A percentile compares a stretch with the other conserved stretches of the same genome.
These are phyloP conservation scores for Panagrolaimus sp. DNA, from an alignment of 1,140 invertebrate genomes.

Conservation along the genomic window DNA sequence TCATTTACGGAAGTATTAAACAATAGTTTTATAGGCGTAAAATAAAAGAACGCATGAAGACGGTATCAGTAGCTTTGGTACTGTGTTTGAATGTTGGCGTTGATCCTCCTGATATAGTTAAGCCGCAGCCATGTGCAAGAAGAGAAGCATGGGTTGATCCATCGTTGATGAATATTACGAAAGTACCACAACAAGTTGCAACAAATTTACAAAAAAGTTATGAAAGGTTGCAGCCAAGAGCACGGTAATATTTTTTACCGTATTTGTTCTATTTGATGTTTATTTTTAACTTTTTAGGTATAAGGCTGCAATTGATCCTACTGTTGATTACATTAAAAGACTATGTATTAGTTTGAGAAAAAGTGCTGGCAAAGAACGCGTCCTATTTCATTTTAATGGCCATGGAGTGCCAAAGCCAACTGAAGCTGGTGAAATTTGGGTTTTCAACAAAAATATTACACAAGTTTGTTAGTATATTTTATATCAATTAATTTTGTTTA, in stretches of 20 bases:
- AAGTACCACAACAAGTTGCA: constrained; percentile 87
- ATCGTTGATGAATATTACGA: constrained; percentile 76
- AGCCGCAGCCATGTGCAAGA: constrained; percentile 88
- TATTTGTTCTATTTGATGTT: too few species aligned
- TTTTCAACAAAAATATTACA: constrained; percentile 80
- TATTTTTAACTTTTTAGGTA: constrained; percentile 64
- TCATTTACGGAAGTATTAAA: background rate
- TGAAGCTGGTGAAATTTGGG: constrained; percentile 97
- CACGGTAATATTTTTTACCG: constrained; percentile 60
- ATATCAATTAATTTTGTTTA: constrained; percentile 15
- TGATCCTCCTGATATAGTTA: constrained; percentile 94
- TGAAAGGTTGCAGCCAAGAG: constrained; percentile 86
- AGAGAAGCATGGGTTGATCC: constrained; percentile 89
- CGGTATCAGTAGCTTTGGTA: constrained; percentile 95
- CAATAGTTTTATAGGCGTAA: constrained; percentile 38
- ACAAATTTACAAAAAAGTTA: constrained; percentile 88
- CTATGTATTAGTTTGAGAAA: constrained; percentile 85
- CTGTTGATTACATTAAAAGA: constrained; percentile 94
- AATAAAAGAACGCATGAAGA: constrained; percentile 73
- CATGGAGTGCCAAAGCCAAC: constrained; percentile 96
- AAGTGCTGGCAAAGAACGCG: constrained; percentile 96
- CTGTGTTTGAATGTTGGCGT: constrained; percentile 96
- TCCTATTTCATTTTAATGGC: constrained; percentile 98
- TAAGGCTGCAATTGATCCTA: constrained; percentile 92
- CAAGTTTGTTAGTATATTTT: constrained; percentile 22